Conservation (phyloP, 2,113 vertebrate species). For the Ivindomyrus marchei region DNA sequence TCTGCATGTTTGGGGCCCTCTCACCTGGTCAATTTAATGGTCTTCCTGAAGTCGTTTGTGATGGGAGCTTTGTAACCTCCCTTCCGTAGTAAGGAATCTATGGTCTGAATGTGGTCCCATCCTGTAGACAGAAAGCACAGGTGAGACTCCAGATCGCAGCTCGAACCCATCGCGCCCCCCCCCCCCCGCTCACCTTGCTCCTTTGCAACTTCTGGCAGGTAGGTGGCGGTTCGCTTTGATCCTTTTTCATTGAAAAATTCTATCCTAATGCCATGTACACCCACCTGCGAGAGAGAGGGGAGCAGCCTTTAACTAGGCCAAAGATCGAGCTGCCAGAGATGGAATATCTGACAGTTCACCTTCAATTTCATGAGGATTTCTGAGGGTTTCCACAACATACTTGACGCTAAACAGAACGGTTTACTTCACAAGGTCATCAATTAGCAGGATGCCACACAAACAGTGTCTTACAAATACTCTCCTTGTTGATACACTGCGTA, state of each 20-base stretch:
- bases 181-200: slow-evolving; percentile 88
- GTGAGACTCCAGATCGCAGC: not conserved
- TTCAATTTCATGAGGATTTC: not conserved
- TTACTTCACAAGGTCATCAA: not conserved
- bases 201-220: slow-evolving; percentile 99
- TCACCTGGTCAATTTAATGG: slow-evolving; percentile 99
- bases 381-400: not conserved
- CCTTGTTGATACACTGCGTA: not conserved
- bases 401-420: not conserved
- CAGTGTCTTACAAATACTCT: not conserved
- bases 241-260: slow-evolving; percentile 99
- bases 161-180: not conserved
- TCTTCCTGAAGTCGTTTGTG: slow-evolving; percentile 99
- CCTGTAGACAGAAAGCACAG: slow-evolving; percentile 55
- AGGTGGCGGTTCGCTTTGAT: slow-evolving; percentile 99
- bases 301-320: not conserved
- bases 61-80: slow-evolving; percentile 99
- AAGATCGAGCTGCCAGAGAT: not conserved
- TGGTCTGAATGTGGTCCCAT: slow-evolving; percentile 99
- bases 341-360: not conserved
- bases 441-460: not conserved
- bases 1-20: not conserved
- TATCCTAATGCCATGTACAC: slow-evolving; percentile 99
- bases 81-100: slow-evolving; percentile 99
- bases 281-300: slow-evolving; percentile 71